phyloP scores from a whole-genome alignment of 2,888 invertebrate species.

The Drosophila atripex region DNA sequence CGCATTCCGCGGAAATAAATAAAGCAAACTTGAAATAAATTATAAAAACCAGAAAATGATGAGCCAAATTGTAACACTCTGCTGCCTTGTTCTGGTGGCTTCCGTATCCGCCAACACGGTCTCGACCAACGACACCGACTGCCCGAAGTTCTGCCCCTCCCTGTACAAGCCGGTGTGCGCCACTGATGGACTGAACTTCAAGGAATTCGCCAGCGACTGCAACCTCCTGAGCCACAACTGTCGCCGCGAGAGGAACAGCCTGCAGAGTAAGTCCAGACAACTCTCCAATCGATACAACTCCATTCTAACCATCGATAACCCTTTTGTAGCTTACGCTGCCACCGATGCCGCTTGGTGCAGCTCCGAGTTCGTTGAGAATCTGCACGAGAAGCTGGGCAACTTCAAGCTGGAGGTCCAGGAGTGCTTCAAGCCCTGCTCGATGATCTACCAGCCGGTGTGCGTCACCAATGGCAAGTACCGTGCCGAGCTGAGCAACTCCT shows the following conservation, averaged over 20 bases:
- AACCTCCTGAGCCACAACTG: conserved; percentile 72
- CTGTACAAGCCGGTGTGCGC: conserved; percentile 73
- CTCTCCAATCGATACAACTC: neutral
- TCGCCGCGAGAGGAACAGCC: conserved; percentile 59
- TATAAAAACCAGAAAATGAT: conserved; percentile 41
- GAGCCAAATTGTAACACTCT: conserved; percentile 44
- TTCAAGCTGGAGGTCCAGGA: conserved; percentile 55
- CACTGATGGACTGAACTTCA: conserved; percentile 68
- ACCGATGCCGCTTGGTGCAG: conserved; percentile 79
- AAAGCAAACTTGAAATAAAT: conserved; percentile 20
- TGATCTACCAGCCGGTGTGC: conserved; percentile 80
- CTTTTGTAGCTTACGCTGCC: conserved; percentile 57
- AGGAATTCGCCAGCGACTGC: conserved; percentile 75
- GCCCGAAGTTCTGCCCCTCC: conserved; percentile 71
- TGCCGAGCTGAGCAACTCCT: conserved; percentile 68
- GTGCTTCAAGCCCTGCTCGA: conserved; percentile 73
- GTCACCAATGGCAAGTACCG: conserved; percentile 79
- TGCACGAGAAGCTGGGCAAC: conserved; percentile 54
- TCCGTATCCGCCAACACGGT: conserved; percentile 56
- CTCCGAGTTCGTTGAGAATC: conserved; percentile 65
- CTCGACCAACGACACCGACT: conserved; percentile 57
- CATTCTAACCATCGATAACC: neutral
- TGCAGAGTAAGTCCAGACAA: conserved; percentile 54
- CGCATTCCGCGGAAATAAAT: conserved; percentile 37
- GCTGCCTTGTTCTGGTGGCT: conserved; percentile 53